A percentile compares a stretch with the other conserved stretches of the same genome.
phyloP scores from a whole-genome alignment of 37 sponge, comb jelly and placozoan genomes.

The Aplysina aerophoba region DNA sequence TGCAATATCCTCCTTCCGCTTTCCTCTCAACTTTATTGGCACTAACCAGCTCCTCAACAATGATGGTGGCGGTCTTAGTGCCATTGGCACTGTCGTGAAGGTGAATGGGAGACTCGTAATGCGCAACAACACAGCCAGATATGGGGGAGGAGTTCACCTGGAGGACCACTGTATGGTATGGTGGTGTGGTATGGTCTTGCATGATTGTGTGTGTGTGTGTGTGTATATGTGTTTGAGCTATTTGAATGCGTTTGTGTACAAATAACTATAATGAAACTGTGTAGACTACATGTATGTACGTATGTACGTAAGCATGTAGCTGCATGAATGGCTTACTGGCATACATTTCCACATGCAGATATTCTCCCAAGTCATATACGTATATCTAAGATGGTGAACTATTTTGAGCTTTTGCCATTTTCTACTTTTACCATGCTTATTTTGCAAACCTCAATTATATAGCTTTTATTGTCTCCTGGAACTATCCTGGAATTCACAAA shows the following conservation, averaged over 20 bases:
- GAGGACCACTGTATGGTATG: slow-evolving; percentile 68
- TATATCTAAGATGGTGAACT: too few relatives aligned
- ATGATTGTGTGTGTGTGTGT: too few relatives aligned
- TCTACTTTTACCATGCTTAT: too few relatives aligned
- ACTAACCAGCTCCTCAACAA: slow-evolving; percentile 54
- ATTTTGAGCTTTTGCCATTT: too few relatives aligned
- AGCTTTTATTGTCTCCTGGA: slow-evolving; percentile 52
- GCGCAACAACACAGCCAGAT: slow-evolving; percentile 54
- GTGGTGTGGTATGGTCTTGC: too few relatives aligned
- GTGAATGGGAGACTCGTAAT: slow-evolving; percentile 42
- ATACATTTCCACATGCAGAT: not conserved
- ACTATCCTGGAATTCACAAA: slow-evolving; percentile 37
- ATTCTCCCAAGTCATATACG: too few relatives aligned
- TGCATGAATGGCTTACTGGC: not conserved
- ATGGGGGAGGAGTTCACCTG: slow-evolving; percentile 78
- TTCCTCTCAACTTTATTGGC: slow-evolving; percentile 61
- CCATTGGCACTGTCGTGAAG: slow-evolving; percentile 57
- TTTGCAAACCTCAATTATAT: not conserved
- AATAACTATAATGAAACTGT: too few relatives aligned
- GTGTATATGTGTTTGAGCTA: too few relatives aligned
- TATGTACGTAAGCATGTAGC: too few relatives aligned
- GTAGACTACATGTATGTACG: too few relatives aligned
- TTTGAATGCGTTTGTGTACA: too few relatives aligned
- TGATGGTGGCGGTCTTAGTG: slow-evolving; percentile 68
- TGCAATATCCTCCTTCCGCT: slow-evolving; percentile 74